phyloP scores from a whole-genome alignment of 2,113 vertebrate genomes.

The Panthera leo region DNA sequence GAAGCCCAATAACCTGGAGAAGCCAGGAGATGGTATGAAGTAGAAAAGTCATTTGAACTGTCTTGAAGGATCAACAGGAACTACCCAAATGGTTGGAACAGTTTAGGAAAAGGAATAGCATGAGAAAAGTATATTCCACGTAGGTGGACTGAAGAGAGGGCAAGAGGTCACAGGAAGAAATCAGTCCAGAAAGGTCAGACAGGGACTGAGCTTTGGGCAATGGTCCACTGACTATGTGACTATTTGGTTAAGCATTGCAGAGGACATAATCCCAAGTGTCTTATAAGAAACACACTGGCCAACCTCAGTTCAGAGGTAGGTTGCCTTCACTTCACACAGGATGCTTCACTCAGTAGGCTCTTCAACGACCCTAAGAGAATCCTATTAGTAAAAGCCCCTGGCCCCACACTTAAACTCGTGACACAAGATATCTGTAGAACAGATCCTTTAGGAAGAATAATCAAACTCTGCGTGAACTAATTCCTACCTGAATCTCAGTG shows the following conservation, averaged over 20 bases:
- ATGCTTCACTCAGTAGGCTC: not conserved
- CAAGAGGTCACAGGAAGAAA: not conserved
- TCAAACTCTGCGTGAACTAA: not conserved
- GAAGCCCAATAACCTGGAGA: not conserved
- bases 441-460: not conserved
- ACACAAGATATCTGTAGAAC: not conserved
- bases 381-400: not conserved
- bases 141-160: not conserved
- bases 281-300: not conserved
- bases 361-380: not conserved
- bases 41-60: not conserved
- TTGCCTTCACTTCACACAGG: not conserved
- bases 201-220: not conserved
- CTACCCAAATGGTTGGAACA: not conserved
- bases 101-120: not conserved
- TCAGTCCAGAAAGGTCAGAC: not conserved
- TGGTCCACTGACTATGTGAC: not conserved
- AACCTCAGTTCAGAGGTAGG: not conserved
- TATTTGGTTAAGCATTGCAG: not conserved
- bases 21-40: not conserved
- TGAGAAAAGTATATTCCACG: not conserved
- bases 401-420: not conserved
- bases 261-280: not conserved
- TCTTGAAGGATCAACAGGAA: not conserved
- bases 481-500: not conserved